Base-by-base conservation (phyloP, 2,888 invertebrate genomes). In the Ophion ventricosus region DNA sequence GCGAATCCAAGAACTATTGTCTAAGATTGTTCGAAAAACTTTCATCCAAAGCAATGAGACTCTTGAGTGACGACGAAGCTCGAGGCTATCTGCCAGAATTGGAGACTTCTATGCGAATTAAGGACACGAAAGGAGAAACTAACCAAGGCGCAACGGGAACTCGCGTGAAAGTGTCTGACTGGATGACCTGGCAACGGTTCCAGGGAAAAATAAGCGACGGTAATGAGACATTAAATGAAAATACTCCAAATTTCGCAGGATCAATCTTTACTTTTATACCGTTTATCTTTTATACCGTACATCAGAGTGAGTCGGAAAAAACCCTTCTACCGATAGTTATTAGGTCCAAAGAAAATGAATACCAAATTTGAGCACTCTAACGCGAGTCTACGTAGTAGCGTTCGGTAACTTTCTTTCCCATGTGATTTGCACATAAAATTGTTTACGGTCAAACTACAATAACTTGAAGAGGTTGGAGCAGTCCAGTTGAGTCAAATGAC, bases 31-130 rank as follows among this genome's bases (percentile, higher is more conserved):
- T 94, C 87, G 87, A 93, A 7, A 89, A 94, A 25, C 94, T 94
- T 91, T 87, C 83, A 17, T 90, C 89, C 20, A 93, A 93, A 85
- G 80, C 88, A n/a, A 93, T 92, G 85, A 90, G 90, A 35, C 83
- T 93, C 43, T 87, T 96, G 35, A 85, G 92, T 17, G 90, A 92
- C n/a, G 90, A 93, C 0, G 91, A 94, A 29, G 82, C 94, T 3
- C 83, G 85, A 0, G 88, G 93, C 35, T 96, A 95, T 90, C 89
- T 96, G 84, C 96, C 96, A 1, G 90, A 93, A 35, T 72, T 94
- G 54, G 93, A 94, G 80, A 90, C 94, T 85, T 96, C 96, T 0
- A 95, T 96, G 91, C 78, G 85, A 29, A 87, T 88, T 0, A 90
- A 88, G 49, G 87, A 63, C 49, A 77, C 87, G 40, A 82, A 80